Conservation (phyloP, 2,113 vertebrate species). For the Salvelinus fontinalis region DNA sequence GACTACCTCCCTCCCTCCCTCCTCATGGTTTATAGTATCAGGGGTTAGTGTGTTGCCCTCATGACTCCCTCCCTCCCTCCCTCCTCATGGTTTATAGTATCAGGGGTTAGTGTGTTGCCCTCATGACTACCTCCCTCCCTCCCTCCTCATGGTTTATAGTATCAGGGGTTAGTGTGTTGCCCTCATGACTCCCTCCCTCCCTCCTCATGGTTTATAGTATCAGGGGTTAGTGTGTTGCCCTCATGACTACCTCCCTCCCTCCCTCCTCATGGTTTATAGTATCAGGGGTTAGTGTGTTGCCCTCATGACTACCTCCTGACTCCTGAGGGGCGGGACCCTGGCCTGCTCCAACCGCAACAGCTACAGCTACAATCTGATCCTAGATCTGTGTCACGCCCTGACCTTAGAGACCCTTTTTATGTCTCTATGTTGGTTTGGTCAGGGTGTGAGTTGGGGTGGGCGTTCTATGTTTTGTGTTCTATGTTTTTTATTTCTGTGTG, state of each 20-base stretch:
- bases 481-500: too few species aligned
- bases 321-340: slow-evolving; percentile 70
- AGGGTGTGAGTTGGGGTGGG: too few species aligned
- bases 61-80: slow-evolving; percentile 45
- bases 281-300: slow-evolving; percentile 46
- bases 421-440: too few species aligned
- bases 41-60: slow-evolving; percentile 55
- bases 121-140: slow-evolving; percentile 70
- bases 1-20: slow-evolving; percentile 72
- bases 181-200: slow-evolving; percentile 51
- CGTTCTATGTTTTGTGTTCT: too few species aligned
- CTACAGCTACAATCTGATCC: slow-evolving; percentile 78
- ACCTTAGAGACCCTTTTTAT: too few species aligned
- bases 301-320: slow-evolving; percentile 69
- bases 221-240: slow-evolving; percentile 52
- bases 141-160: slow-evolving; percentile 44
- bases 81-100: slow-evolving; percentile 39
- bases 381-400: slow-evolving; percentile 48
- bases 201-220: slow-evolving; percentile 38
- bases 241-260: slow-evolving; percentile 50
- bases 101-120: slow-evolving; percentile 52
- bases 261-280: slow-evolving; percentile 36
- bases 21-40: slow-evolving; percentile 41
- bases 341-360: slow-evolving; percentile 80
- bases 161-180: slow-evolving; percentile 46